These are phyloP conservation scores for Boulengeromyrus knoepffleri DNA, from an alignment of 2,113 vertebrate species.

Conservation along the genomic window DNA sequence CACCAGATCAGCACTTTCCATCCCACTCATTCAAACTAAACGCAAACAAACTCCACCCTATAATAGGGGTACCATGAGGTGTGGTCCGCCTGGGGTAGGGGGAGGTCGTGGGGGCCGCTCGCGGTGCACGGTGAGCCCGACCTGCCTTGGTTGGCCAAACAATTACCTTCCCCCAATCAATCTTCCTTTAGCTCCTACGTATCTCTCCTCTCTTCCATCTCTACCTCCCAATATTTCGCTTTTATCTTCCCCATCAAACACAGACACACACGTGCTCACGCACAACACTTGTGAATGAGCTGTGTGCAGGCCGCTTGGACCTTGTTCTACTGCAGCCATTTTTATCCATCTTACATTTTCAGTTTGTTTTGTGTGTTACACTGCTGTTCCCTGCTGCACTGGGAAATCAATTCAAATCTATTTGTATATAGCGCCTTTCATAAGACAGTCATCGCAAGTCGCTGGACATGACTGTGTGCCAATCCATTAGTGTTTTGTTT, in stretches of 20 bases:
- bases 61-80: neutral
- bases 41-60: neutral
- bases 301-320: neutral
- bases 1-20: neutral
- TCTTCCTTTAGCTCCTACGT: neutral
- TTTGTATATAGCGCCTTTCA: neutral
- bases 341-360: neutral
- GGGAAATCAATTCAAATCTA: neutral
- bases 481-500: neutral
- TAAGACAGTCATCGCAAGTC: neutral
- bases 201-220: neutral
- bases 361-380: neutral
- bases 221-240: neutral
- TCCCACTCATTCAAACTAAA: neutral
- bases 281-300: neutral
- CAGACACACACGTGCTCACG: neutral
- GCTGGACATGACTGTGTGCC: neutral
- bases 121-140: neutral
- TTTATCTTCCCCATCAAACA: neutral
- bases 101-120: neutral
- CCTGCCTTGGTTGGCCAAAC: neutral
- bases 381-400: neutral
- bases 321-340: neutral
- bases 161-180: neutral
- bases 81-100: neutral